Percentiles rank a stretch among this genome's conserved stretches.
Evolutionary conservation across 2,888 invertebrate species (phyloP).

Genomic region (Macaria notata): DNA sequence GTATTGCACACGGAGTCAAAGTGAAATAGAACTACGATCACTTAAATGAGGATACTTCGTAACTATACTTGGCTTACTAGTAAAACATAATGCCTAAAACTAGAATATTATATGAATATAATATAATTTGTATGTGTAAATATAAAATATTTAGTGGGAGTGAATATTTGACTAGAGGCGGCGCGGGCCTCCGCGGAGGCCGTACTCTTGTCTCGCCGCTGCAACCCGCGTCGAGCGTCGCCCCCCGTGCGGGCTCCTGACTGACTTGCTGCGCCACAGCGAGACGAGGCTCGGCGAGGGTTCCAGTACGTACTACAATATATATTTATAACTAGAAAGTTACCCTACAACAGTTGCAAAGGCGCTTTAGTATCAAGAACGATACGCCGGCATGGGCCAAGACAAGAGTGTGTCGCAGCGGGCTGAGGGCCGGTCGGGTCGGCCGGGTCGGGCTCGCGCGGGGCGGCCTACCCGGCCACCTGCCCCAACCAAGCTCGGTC

Average conservation of each 20-base stretch:
- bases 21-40: slow-evolving; percentile 65
- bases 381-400: slow-evolving; percentile 4
- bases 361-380: not conserved
- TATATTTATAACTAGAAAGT: slow-evolving; percentile 2
- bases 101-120: slow-evolving; percentile 82
- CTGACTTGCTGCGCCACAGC: too few relatives aligned
- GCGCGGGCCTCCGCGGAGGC: slow-evolving; percentile 46
- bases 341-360: not conserved
- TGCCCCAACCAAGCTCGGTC: slow-evolving; percentile 38
- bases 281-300: slow-evolving; percentile 16
- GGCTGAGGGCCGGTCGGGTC: slow-evolving; percentile 10
- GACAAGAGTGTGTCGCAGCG: slow-evolving; percentile 28
- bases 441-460: too few relatives aligned
- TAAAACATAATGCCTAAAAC: slow-evolving; percentile 80
- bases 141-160: slow-evolving; percentile 82
- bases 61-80: slow-evolving; percentile 64
- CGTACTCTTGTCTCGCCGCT: slow-evolving; percentile 4
- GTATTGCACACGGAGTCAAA: slow-evolving; percentile 70
- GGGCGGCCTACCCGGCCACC: too few relatives aligned
- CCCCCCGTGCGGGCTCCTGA: too few relatives aligned
- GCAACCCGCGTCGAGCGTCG: too few relatives aligned
- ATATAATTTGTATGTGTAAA: slow-evolving; percentile 78
- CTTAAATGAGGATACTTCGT: slow-evolving; percentile 54
- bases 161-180: slow-evolving; percentile 82
- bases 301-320: slow-evolving; percentile 6